phyloP scores from a whole-genome alignment of 2,888 invertebrate species.

The Drosophila mimica region DNA sequence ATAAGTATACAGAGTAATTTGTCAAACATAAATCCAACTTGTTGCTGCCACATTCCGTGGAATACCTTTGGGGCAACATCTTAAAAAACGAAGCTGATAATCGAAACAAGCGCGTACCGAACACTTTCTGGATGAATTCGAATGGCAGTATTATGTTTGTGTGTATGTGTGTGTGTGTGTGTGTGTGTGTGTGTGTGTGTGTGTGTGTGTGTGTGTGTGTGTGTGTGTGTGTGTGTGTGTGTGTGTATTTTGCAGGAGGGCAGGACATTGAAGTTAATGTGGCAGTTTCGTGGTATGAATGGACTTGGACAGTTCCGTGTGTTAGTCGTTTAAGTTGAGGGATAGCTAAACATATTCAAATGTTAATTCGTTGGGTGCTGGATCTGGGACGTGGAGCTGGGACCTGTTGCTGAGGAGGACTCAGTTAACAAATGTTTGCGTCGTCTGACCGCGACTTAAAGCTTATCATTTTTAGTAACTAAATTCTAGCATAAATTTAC shows the following conservation, averaged over 20 bases:
- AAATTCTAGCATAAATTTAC: slow-evolving; percentile 73
- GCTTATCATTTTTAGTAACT: slow-evolving; percentile 75
- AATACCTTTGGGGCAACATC: neutral
- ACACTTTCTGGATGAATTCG: slow-evolving; percentile 13
- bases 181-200: slow-evolving; percentile 13
- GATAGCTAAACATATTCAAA: slow-evolving; percentile 14
- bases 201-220: slow-evolving; percentile 27
- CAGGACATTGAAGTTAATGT: slow-evolving; percentile 48
- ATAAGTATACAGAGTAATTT: slow-evolving; percentile 13
- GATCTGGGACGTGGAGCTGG: slow-evolving; percentile 21
- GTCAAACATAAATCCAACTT: slow-evolving; percentile 26
- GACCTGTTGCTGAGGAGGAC: slow-evolving; percentile 32
- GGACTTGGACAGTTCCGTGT: slow-evolving; percentile 28
- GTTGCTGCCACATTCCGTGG: slow-evolving; percentile 23
- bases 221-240: slow-evolving; percentile 14
- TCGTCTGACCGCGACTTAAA: slow-evolving; percentile 66
- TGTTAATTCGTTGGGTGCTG: slow-evolving; percentile 33
- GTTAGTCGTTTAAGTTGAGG: slow-evolving; percentile 32
- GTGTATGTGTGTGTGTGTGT: slow-evolving; percentile 12
- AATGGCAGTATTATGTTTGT: slow-evolving; percentile 61
- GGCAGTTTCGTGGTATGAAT: slow-evolving; percentile 67
- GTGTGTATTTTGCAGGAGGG: slow-evolving; percentile 11
- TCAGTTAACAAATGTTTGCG: slow-evolving; percentile 56
- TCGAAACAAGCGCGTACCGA: slow-evolving; percentile 11
- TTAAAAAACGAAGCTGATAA: slow-evolving; percentile 23